Percentiles rank a stretch among this genome's conserved stretches.
These are phyloP conservation scores for Xanthia togata DNA, from an alignment of 2,888 invertebrate genomes.

Conservation along the genomic window DNA sequence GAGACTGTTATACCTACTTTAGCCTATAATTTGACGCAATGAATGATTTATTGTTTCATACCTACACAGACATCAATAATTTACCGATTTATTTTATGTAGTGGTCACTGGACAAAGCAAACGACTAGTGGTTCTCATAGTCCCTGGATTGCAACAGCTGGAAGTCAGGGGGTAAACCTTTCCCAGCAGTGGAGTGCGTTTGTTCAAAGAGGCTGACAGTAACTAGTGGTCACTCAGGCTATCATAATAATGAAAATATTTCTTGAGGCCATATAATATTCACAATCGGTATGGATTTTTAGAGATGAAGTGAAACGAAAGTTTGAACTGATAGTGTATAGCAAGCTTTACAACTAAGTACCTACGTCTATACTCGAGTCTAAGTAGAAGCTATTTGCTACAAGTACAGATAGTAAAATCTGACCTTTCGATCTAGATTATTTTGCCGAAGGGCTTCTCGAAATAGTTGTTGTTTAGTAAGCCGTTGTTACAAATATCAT, in stretches of 20 bases:
- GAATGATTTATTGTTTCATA: background rate
- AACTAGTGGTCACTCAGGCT: background rate
- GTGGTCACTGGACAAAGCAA: background rate
- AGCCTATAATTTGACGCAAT: background rate
- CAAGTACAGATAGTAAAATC: conserved; percentile 60
- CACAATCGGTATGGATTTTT: background rate
- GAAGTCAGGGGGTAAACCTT: background rate
- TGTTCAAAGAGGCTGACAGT: background rate
- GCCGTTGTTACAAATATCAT: conserved; percentile 15
- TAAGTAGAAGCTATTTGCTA: conserved; percentile 36
- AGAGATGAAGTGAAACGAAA: background rate
- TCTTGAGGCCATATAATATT: background rate
- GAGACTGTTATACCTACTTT: background rate
- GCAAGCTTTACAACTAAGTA: background rate
- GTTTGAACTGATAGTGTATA: background rate
- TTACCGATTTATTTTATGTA: background rate
- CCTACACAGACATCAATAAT: too few relatives aligned
- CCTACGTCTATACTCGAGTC: conserved; percentile 26
- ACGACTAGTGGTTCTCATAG: background rate
- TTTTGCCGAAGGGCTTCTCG: conserved; percentile 44
- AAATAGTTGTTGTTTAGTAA: conserved; percentile 37
- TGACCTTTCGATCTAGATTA: conserved; percentile 60
- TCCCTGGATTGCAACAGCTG: background rate
- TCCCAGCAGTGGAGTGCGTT: background rate
- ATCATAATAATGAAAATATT: background rate